Conservation (phyloP, 2,113 vertebrate genomes). For the Gasterosteus nipponicus region DNA sequence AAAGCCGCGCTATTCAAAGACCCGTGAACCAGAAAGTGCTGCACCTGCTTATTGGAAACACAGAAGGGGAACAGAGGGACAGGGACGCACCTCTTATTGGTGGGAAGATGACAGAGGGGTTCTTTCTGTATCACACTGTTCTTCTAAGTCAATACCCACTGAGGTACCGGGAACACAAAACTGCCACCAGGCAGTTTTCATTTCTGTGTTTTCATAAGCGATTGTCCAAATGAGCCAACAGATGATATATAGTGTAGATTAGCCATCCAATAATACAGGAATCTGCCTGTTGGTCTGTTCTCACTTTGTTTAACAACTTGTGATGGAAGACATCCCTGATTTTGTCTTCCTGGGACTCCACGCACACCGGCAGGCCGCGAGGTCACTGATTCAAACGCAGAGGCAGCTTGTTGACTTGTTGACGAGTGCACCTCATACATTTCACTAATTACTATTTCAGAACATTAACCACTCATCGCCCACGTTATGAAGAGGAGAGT, state of each 20-base stretch:
- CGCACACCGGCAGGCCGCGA: conserved; percentile 14
- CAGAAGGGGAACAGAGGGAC: not conserved
- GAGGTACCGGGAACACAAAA: not conserved
- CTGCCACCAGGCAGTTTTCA: not conserved
- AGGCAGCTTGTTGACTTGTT: conserved; percentile 25
- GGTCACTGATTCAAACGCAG: conserved; percentile 28
- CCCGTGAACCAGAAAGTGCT: not conserved
- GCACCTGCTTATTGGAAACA: not conserved
- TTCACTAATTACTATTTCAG: not conserved
- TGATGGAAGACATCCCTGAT: conserved; percentile 62
- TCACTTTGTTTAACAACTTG: conserved; percentile 18
- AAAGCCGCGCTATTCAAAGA: not conserved
- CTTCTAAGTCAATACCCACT: not conserved
- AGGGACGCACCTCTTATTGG: not conserved
- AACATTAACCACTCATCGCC: not conserved
- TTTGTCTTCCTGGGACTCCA: conserved; percentile 22
- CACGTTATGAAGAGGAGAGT: not conserved
- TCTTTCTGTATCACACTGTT: not conserved
- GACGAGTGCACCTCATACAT: not conserved
- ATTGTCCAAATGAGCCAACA: not conserved
- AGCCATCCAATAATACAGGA: not conserved
- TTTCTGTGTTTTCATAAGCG: not conserved
- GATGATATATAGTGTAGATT: not conserved
- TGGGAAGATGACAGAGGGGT: not conserved
- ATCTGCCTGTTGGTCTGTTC: conserved; percentile 10